Conservation (phyloP, 2,888 invertebrate genomes). For the Cheilosia pagana region DNA sequence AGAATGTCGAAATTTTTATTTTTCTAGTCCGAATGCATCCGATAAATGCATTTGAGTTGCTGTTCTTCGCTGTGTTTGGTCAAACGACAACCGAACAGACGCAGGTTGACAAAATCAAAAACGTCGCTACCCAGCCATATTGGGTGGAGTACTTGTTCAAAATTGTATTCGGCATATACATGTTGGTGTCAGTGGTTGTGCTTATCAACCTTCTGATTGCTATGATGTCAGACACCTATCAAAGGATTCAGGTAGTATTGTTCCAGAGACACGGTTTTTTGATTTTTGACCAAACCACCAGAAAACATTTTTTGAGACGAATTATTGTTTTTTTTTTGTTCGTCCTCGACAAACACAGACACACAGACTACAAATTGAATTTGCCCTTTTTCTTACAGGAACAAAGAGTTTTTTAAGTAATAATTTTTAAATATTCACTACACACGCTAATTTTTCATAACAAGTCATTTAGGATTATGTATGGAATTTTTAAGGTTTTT, state of each 20-base stretch:
- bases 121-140: conserved; percentile 86
- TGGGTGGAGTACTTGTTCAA: conserved; percentile 95
- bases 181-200: conserved; percentile 99
- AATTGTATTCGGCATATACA: conserved; percentile 95
- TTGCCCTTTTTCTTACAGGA: conserved; percentile 13
- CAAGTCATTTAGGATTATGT: too few species aligned
- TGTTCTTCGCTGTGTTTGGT: conserved; percentile 99
- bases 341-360: conserved; percentile 8
- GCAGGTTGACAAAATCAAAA: conserved; percentile 87
- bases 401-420: not conserved
- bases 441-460: not conserved
- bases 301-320: conserved; percentile 17
- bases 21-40: conserved; percentile 93
- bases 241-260: conserved; percentile 95
- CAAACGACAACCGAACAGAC: conserved; percentile 93
- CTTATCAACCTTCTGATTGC: conserved; percentile 99
- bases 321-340: not conserved
- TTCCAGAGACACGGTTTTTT: conserved; percentile 38
- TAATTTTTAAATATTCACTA: not conserved
- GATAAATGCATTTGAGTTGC: conserved; percentile 96
- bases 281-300: conserved; percentile 40
- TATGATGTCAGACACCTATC: conserved; percentile 99
- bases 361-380: not conserved
- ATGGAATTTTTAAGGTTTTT: too few species aligned
- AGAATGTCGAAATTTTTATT: conserved; percentile 78